These are phyloP conservation scores for Cantharis nigra DNA, from an alignment of 2,888 invertebrate species.

Conservation along the genomic window DNA sequence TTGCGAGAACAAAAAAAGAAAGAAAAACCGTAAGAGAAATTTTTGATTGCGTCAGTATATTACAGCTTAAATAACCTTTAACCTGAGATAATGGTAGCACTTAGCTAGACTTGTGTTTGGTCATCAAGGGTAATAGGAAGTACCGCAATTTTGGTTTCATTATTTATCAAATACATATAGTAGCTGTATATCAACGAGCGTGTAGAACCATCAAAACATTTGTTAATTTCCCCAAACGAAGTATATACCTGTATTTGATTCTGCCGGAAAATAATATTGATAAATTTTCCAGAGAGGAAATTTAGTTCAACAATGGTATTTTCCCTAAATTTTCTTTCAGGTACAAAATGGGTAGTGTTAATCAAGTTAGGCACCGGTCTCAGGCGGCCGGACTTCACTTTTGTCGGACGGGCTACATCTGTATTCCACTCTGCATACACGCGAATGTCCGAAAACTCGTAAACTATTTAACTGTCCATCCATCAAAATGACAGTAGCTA, in stretches of 20 bases:
- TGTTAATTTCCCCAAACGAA: conserved; percentile 41
- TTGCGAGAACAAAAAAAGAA: background rate
- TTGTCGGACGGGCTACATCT: conserved; percentile 37
- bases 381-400: conserved; percentile 44
- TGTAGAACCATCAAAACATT: conserved; percentile 33
- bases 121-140: conserved; percentile 29
- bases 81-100: conserved; percentile 37
- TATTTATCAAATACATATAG: conserved; percentile 24
- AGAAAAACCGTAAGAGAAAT: background rate
- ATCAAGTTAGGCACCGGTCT: conserved; percentile 42
- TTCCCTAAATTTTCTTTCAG: conserved; percentile 37
- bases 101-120: conserved; percentile 34
- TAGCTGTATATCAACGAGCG: conserved; percentile 29
- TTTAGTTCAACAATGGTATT: conserved; percentile 18
- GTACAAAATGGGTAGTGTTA: conserved; percentile 39
- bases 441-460: conserved; percentile 34
- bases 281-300: conserved; percentile 23
- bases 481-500: conserved; percentile 38
- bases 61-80: conserved; percentile 33
- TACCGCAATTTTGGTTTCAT: conserved; percentile 28
- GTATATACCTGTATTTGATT: conserved; percentile 37
- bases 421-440: conserved; percentile 25
- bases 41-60: conserved; percentile 12
- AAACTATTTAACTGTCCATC: conserved; percentile 42
- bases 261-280: conserved; percentile 36